phyloP scores from a whole-genome alignment of 2,797 vertebrate species.

The Oreortyx pictus region DNA sequence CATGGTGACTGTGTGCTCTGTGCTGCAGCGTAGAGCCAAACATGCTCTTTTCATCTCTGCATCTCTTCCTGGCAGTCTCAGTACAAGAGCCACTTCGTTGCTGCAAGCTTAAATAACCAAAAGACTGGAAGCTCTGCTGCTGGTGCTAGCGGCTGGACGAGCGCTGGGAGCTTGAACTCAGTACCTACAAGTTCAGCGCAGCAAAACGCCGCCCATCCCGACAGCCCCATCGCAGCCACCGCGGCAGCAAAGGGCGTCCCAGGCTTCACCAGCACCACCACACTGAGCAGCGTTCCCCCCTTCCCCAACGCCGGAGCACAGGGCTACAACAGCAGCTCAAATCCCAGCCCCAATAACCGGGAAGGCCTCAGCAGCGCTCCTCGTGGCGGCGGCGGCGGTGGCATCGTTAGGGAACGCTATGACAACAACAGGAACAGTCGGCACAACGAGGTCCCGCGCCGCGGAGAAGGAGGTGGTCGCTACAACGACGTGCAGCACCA shows the following conservation, averaged over 20 bases:
- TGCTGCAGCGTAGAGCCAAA: not conserved
- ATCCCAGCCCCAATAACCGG: constrained; percentile 59
- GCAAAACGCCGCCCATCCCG: constrained; percentile 53
- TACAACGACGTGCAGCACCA: constrained; percentile 72
- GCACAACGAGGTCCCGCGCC: constrained; percentile 70
- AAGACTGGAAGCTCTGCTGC: constrained; percentile 89
- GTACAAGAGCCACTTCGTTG: constrained; percentile 98
- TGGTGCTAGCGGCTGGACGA: constrained; percentile 94
- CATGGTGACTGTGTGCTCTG: rapidly evolving
- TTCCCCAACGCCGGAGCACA: constrained; percentile 63
- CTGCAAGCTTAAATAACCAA: constrained; percentile 90
- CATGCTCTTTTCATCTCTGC: not conserved
- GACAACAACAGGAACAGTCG: constrained; percentile 67
- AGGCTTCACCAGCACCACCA: constrained; percentile 89
- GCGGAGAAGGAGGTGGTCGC: constrained; percentile 73
- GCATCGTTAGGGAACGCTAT: constrained; percentile 74
- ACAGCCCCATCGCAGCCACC: not conserved
- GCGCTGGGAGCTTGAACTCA: constrained; percentile 94
- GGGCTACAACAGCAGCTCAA: constrained; percentile 37
- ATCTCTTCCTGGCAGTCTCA: constrained; percentile 85
- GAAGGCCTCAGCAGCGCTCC: constrained; percentile 10
- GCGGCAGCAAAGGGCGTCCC: constrained; percentile 78
- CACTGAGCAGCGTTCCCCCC: constrained; percentile 87
- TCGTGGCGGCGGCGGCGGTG: not conserved
- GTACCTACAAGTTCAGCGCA: constrained; percentile 85